phyloP scores from a whole-genome alignment of 1,140 invertebrate species.

The Drosophila willistoni region DNA sequence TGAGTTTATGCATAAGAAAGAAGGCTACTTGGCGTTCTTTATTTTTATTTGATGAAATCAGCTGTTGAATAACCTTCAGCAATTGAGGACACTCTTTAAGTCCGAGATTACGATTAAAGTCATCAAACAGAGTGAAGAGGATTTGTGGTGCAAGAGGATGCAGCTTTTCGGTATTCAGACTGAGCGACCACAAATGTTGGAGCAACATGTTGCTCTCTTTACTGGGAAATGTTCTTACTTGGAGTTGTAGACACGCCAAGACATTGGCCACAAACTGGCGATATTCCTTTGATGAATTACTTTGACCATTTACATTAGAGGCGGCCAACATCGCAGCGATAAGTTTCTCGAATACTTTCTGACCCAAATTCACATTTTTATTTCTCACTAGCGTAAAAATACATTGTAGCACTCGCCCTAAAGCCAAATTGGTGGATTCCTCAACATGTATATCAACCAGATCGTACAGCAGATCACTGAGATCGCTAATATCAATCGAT shows the following conservation, averaged over 20 bases:
- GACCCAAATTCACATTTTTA: not conserved
- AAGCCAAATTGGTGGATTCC: not conserved
- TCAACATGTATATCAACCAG: not conserved
- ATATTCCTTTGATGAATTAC: not conserved
- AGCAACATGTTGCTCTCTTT: not conserved
- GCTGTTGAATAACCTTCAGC: conserved; percentile 27
- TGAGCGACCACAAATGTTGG: not conserved
- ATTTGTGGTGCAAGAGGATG: not conserved
- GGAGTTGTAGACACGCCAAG: not conserved
- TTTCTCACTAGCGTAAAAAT: not conserved
- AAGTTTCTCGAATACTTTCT: not conserved
- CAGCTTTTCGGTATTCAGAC: not conserved
- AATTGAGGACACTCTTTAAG: conserved; percentile 38
- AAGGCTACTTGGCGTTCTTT: conserved; percentile 56
- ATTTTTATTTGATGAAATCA: conserved; percentile 50
- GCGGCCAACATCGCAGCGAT: not conserved
- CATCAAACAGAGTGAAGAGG: not conserved
- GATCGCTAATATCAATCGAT: not conserved
- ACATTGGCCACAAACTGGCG: not conserved
- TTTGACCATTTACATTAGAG: not conserved
- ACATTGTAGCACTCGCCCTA: not conserved
- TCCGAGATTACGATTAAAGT: conserved; percentile 3
- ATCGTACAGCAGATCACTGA: not conserved
- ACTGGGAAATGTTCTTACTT: not conserved
- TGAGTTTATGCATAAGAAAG: conserved; percentile 57